A percentile compares a stretch with the other conserved stretches of the same genome.
These are phyloP conservation scores for Fulmarus glacialis DNA, from an alignment of 2,113 vertebrate genomes.

Conservation along the genomic window DNA sequence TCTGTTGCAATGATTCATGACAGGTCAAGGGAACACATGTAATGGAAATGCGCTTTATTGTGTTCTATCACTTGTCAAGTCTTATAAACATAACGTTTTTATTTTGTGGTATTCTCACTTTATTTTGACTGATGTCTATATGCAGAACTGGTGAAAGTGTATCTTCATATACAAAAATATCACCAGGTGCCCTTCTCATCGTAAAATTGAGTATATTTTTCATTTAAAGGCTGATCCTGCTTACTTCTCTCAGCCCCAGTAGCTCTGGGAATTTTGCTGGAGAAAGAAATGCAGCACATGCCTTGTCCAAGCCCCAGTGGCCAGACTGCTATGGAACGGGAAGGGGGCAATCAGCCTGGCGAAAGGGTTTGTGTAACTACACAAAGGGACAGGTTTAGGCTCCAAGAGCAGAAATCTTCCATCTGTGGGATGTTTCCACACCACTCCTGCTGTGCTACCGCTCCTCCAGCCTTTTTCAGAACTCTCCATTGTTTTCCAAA, in stretches of 20 bases:
- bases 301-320: not conserved
- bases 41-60: not conserved
- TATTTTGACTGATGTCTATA: not conserved
- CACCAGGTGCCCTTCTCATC: not conserved
- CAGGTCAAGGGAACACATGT: not conserved
- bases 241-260: not conserved
- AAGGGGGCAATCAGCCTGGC: not conserved
- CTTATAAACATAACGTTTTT: not conserved
- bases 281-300: not conserved
- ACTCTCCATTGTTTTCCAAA: not conserved
- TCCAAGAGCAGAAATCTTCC: not conserved
- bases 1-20: not conserved
- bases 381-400: not conserved
- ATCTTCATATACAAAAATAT: not conserved
- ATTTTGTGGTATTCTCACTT: not conserved
- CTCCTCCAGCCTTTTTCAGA: not conserved
- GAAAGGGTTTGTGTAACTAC: not conserved
- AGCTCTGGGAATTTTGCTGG: not conserved
- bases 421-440: not conserved
- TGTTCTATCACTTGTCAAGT: not conserved
- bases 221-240: not conserved
- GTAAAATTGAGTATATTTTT: not conserved
- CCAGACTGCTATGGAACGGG: not conserved
- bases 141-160: not conserved
- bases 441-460: not conserved